Base-by-base conservation (phyloP, 2,797 vertebrate species). In the Toxotes lorentzi region DNA sequence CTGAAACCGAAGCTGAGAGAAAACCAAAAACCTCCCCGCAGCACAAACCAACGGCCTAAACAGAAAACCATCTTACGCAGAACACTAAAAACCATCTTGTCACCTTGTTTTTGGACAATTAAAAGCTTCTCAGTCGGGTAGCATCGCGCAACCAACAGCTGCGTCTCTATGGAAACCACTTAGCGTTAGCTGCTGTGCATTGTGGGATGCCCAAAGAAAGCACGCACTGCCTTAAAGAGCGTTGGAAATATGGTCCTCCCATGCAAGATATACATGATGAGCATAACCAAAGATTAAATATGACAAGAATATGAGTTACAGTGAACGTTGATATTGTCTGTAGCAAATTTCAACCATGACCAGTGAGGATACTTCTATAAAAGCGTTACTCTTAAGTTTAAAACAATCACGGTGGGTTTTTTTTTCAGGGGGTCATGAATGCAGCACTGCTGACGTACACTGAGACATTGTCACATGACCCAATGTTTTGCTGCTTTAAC, bases 121-220 rank as follows among this genome's bases (percentile, higher is more conserved):
- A 19, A 66, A 59, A 9, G 30, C 21, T 41, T 64, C 60, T 76
- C 16, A 82, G 70, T 21, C 43, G 62, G 13, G 3, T 66, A 51
- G 21, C 72, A 63, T 87, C 47, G 41, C 66, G 10, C 34, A 5
- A 40, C 7, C 14, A 59, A 48, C 64, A 73, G 79, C 24, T 19
- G 48, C 65, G 89, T 94, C 88, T 90, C 93, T 88, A 94, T 95
- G 92, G 93, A 90, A 95, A 95, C 94, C 34, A 65, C 17, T 32
- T 1, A 10, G 14, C 13, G 13, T 50, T 4, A 16, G 8, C 30
- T 11, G 62, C 78, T 40, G 23, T 84, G 91, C 84, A 91, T 93
- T 91, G 32, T 91, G 92, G 93, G 89, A 65, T 16, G 24, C 23
- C 7, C 0, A 9, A 6, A 27, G 1, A 40, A 40, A 61, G 23